Evolutionary conservation across 2,113 vertebrate genomes (phyloP).

Genomic region (Gorsachius goisagi): DNA sequence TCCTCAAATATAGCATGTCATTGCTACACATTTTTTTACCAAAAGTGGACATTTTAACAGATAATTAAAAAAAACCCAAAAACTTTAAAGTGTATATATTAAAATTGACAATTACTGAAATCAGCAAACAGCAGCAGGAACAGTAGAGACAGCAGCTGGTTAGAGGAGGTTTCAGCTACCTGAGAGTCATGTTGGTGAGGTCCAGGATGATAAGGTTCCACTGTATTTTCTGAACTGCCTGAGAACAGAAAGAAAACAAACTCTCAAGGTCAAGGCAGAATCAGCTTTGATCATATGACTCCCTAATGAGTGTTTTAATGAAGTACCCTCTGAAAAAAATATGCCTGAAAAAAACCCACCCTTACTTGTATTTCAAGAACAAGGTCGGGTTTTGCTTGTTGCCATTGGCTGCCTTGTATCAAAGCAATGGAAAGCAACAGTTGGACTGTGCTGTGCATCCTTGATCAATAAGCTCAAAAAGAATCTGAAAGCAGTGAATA

Average conservation of each 20-base stretch:
- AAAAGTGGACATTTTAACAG: neutral
- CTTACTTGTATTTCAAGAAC: neutral
- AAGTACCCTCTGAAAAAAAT: neutral
- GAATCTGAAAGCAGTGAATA: neutral
- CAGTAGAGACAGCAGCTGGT: neutral
- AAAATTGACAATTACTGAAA: neutral
- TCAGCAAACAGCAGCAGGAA: neutral
- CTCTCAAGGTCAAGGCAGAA: neutral
- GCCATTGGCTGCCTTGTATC: neutral
- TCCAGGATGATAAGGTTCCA: neutral
- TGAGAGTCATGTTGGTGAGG: neutral
- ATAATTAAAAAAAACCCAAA: neutral
- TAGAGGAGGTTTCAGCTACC: neutral
- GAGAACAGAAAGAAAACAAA: neutral
- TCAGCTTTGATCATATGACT: neutral
- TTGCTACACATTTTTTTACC: neutral
- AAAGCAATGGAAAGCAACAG: neutral
- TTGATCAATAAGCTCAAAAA: neutral
- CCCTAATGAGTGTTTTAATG: neutral
- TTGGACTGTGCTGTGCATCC: neutral
- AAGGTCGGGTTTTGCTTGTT: neutral
- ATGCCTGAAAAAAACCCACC: accelerated
- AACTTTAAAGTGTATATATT: neutral
- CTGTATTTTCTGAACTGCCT: neutral
- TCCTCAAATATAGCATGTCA: neutral